Conservation (phyloP, 1,140 invertebrate species). For the Caenorhabditis brenneri region DNA sequence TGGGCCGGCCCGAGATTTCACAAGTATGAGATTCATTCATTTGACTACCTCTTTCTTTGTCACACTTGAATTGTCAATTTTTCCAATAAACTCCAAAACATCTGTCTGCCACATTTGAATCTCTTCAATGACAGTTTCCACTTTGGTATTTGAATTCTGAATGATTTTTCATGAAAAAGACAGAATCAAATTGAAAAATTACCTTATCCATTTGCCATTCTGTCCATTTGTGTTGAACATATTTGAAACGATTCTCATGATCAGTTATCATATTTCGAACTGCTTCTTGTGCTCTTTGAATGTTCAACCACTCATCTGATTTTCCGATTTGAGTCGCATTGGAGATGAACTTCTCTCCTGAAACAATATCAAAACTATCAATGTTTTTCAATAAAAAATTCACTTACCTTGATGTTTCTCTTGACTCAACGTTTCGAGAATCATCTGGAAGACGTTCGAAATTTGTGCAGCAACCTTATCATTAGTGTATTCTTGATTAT, state of each 20-base stretch:
- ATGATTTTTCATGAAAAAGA: too few species aligned
- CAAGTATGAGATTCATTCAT: too few species aligned
- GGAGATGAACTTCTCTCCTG: conserved; percentile 60
- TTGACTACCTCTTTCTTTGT: conserved; percentile 22
- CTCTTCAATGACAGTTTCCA: neutral
- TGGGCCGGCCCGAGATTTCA: too few species aligned
- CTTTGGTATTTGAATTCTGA: neutral
- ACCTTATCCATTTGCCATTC: conserved; percentile 59
- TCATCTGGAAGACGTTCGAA: conserved; percentile 64
- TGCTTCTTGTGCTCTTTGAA: conserved; percentile 55
- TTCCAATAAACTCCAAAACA: conserved; percentile 8
- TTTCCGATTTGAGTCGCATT: conserved; percentile 46
- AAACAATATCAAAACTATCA: neutral
- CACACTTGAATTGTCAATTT: neutral
- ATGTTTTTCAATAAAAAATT: neutral
- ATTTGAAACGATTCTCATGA: conserved; percentile 59
- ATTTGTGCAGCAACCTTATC: conserved; percentile 59
- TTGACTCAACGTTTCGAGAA: conserved; percentile 61
- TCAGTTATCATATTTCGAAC: conserved; percentile 52
- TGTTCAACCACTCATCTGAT: conserved; percentile 56
- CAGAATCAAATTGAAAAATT: too few species aligned
- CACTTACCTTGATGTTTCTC: conserved; percentile 52
- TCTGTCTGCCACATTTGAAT: conserved; percentile 22
- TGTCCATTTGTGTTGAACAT: conserved; percentile 59
- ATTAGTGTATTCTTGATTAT: conserved; percentile 57